Percentiles rank a stretch among this genome's conserved stretches.
phyloP scores from a whole-genome alignment of 2,113 vertebrate genomes.

The Myrmophylax atrothorax region DNA sequence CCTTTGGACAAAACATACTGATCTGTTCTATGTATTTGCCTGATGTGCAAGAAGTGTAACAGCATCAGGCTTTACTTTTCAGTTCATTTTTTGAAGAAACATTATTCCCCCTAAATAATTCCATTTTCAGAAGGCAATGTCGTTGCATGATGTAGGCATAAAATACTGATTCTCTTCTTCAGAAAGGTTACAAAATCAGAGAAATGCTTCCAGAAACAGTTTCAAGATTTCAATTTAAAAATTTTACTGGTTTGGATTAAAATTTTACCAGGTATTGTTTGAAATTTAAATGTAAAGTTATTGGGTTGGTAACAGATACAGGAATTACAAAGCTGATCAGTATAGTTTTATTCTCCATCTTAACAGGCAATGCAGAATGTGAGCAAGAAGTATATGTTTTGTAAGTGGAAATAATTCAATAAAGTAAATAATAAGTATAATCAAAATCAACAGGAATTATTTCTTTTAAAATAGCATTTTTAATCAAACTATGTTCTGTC shows the following conservation, averaged over 20 bases:
- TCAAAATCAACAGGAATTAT: not conserved
- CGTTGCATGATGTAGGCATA: not conserved
- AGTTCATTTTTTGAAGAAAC: not conserved
- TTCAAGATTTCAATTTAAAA: not conserved
- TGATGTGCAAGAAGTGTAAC: conserved; percentile 67
- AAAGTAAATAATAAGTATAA: not conserved
- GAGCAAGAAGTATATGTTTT: not conserved
- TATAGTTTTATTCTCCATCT: not conserved
- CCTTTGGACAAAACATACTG: conserved; percentile 91
- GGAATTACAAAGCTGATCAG: not conserved
- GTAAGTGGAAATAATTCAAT: not conserved
- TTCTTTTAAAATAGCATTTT: not conserved
- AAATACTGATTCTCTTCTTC: not conserved
- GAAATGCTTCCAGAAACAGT: not conserved
- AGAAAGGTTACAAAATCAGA: not conserved
- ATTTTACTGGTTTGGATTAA: not conserved
- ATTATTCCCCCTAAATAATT: not conserved
- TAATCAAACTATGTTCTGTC: not conserved
- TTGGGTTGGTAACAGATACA: not conserved
- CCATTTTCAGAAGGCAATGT: not conserved
- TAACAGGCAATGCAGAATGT: not conserved
- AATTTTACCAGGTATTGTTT: not conserved
- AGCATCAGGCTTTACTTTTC: not conserved
- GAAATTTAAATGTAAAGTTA: not conserved
- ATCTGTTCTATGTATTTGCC: conserved; percentile 93